Percentiles rank a stretch among this genome's conserved stretches.
phyloP scores from a whole-genome alignment of 2,797 vertebrate species.

The Halcyon chelicuti region DNA sequence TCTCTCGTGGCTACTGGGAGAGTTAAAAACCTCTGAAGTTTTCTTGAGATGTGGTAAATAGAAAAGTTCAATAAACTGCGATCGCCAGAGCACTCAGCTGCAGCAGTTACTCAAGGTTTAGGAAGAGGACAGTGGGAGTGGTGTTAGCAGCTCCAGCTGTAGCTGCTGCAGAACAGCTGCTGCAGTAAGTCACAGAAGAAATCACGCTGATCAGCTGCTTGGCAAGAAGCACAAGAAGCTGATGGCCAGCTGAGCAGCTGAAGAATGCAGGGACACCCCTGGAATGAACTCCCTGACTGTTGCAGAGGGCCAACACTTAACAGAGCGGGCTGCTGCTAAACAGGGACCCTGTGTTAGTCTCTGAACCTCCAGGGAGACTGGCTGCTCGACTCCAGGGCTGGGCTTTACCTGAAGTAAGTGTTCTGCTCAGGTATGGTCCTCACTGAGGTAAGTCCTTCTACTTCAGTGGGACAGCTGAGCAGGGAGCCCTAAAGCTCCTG shows the following conservation, averaged over 20 bases:
- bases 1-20: background rate
- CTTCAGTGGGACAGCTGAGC: background rate
- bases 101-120: background rate
- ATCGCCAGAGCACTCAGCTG: background rate
- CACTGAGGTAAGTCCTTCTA: background rate
- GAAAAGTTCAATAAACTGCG: rapidly evolving
- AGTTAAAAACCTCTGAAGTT: background rate
- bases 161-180: background rate
- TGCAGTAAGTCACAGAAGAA: background rate
- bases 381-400: background rate
- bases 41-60: background rate
- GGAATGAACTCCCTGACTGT: background rate
- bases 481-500: background rate
- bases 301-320: background rate
- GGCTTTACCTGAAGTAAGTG: background rate
- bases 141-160: background rate
- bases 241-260: background rate
- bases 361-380: background rate
- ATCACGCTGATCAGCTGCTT: background rate
- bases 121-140: background rate
- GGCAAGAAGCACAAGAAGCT: background rate
- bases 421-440: background rate
- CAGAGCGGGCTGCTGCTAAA: background rate
- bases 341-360: background rate
- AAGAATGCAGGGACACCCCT: background rate